Evolutionary conservation across 2,888 invertebrate species (phyloP).

Genomic region (Cheiracanthium punctorium): DNA sequence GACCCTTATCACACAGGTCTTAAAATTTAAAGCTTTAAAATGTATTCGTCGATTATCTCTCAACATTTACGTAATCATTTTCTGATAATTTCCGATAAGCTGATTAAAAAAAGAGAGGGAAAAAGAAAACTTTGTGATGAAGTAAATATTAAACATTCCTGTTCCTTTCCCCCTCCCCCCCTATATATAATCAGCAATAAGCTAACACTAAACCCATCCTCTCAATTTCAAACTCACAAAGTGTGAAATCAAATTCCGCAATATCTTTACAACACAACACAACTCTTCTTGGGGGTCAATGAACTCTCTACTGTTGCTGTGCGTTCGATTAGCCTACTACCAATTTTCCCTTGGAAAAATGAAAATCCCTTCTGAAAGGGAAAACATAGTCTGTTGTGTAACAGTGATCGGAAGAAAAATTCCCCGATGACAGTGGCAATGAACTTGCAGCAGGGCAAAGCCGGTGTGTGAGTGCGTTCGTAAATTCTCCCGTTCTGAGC

Average conservation of each 20-base stretch:
- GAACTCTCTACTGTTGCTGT: slow-evolving; percentile 3
- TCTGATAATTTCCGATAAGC: no score
- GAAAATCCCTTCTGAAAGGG: background rate
- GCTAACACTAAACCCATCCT: background rate
- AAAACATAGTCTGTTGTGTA: background rate
- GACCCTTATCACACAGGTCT: no score
- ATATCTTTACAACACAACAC: no score
- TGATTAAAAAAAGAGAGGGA: no score
- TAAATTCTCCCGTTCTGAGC: slow-evolving; percentile 19
- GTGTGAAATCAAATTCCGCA: slow-evolving; percentile 6
- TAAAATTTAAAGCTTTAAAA: no score
- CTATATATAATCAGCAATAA: no score
- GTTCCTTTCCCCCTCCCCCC: no score
- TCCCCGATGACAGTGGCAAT: slow-evolving; percentile 13
- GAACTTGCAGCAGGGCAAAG: slow-evolving; percentile 23
- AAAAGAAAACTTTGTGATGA: no score
- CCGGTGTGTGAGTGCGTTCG: background rate
- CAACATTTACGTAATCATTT: no score
- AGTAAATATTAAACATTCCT: no score
- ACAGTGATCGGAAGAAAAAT: background rate
- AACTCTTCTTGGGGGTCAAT: background rate
- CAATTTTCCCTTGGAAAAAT: background rate
- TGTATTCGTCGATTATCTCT: no score
- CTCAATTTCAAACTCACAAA: background rate
- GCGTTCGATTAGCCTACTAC: slow-evolving; percentile 24